Percentiles rank a stretch among this genome's conserved stretches.
phyloP scores from a whole-genome alignment of 2,797 vertebrate species.

The Acrocephalus scirpaceus region DNA sequence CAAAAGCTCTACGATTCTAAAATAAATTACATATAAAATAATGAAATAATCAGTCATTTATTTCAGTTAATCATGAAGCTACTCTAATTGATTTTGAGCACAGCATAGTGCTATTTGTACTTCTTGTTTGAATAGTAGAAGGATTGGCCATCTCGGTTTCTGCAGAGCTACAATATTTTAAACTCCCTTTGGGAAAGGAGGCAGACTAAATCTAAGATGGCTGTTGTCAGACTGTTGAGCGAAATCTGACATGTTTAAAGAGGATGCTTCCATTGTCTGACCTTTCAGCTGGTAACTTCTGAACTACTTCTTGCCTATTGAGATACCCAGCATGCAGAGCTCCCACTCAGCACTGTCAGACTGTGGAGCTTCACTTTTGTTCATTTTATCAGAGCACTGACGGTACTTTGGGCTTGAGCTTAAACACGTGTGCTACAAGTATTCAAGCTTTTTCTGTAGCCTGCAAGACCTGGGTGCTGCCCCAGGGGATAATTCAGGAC shows the following conservation, averaged over 20 bases:
- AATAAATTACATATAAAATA: neutral
- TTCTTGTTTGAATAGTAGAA: neutral
- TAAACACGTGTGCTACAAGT: neutral
- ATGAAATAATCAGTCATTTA: neutral
- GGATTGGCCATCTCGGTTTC: neutral
- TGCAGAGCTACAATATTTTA: neutral
- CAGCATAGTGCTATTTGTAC: neutral
- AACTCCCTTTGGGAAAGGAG: neutral
- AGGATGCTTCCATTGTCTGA: neutral
- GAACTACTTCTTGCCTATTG: neutral
- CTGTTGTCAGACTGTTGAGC: neutral
- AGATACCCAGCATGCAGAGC: neutral
- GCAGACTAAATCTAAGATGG: neutral
- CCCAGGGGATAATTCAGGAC: neutral
- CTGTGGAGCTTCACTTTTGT: neutral
- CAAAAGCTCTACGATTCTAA: neutral
- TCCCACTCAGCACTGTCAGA: neutral
- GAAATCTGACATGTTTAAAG: neutral
- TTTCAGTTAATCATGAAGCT: neutral
- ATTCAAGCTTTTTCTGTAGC: neutral
- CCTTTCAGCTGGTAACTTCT: neutral
- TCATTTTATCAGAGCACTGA: neutral
- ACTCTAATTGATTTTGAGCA: neutral
- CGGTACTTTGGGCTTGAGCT: neutral
- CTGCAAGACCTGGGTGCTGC: neutral